Evolutionary conservation across 2,113 vertebrate species (phyloP).

Genomic region (Xenus cinereus): DNA sequence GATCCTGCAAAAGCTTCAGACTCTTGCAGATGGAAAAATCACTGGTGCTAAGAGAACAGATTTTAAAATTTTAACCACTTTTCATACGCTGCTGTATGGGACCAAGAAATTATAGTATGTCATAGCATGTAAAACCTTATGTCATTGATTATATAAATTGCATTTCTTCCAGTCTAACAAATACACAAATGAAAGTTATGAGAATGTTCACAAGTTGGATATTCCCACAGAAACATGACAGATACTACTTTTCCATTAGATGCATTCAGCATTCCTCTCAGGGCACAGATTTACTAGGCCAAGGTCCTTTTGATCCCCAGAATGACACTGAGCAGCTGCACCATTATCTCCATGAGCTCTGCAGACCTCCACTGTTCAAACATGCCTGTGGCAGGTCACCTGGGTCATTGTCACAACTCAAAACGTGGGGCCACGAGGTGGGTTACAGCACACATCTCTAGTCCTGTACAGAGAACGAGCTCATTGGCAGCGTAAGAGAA

Average conservation of each 20-base stretch:
- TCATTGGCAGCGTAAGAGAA: not conserved
- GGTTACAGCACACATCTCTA: not conserved
- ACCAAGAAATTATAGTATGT: not conserved
- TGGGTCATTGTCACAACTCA: not conserved
- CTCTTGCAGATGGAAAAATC: not conserved
- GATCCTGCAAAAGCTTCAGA: not conserved
- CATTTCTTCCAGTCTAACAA: not conserved
- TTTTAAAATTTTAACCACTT: not conserved
- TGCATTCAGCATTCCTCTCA: not conserved
- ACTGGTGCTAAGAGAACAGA: not conserved
- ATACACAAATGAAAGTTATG: not conserved
- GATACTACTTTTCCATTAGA: not conserved
- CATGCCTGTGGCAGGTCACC: not conserved
- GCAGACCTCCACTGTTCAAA: not conserved
- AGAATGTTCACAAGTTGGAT: not conserved
- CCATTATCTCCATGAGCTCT: not conserved
- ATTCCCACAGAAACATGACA: not conserved
- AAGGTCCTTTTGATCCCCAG: not conserved
- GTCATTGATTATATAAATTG: not conserved
- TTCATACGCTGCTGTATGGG: not conserved
- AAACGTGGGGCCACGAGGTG: fast-evolving
- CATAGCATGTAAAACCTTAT: not conserved
- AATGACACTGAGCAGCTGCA: not conserved
- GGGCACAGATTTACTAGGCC: not conserved
- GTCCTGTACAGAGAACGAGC: fast-evolving